These are phyloP conservation scores for Orientallactaga sibirica DNA, from an alignment of 2,797 vertebrate genomes.

Conservation along the genomic window DNA sequence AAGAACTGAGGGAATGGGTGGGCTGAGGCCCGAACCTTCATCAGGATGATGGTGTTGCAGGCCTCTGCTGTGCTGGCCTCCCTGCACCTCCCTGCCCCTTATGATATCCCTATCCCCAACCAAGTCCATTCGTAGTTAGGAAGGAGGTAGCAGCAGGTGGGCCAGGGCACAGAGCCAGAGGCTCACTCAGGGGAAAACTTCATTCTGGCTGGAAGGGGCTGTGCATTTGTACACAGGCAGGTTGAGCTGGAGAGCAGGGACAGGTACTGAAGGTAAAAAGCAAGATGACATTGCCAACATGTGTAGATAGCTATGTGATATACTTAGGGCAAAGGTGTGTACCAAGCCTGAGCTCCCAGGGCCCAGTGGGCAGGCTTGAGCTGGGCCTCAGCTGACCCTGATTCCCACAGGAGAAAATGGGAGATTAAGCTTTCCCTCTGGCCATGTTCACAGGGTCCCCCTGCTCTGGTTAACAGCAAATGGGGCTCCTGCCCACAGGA, in stretches of 20 bases:
- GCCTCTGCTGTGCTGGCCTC: slow-evolving; percentile 74
- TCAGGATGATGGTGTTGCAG: slow-evolving; percentile 78
- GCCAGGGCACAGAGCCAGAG: slow-evolving; percentile 67
- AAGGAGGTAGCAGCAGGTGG: slow-evolving; percentile 67
- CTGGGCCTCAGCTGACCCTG: slow-evolving; percentile 78
- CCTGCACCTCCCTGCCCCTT: slow-evolving; percentile 60
- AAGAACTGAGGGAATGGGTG: slow-evolving; percentile 82
- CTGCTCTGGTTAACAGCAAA: slow-evolving; percentile 70
- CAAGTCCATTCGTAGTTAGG: slow-evolving; percentile 65
- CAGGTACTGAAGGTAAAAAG: slow-evolving; percentile 57
- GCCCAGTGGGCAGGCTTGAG: slow-evolving; percentile 49
- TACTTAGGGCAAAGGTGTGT: background rate
- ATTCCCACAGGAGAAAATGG: slow-evolving; percentile 76
- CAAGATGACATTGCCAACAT: background rate
- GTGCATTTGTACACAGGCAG: slow-evolving; percentile 51
- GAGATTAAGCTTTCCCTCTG: slow-evolving; percentile 68
- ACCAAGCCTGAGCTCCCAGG: slow-evolving; percentile 41
- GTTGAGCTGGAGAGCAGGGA: slow-evolving; percentile 58
- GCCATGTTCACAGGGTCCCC: slow-evolving; percentile 56
- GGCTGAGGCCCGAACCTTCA: slow-evolving; percentile 79
- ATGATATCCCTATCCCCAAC: slow-evolving; percentile 59
- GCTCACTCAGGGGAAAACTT: slow-evolving; percentile 44
- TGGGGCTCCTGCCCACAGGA: slow-evolving; percentile 71
- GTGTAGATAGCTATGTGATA: background rate
- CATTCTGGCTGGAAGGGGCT: slow-evolving; percentile 35